phyloP scores from a whole-genome alignment of 2,888 invertebrate species.

The Lomographa bimaculata region DNA sequence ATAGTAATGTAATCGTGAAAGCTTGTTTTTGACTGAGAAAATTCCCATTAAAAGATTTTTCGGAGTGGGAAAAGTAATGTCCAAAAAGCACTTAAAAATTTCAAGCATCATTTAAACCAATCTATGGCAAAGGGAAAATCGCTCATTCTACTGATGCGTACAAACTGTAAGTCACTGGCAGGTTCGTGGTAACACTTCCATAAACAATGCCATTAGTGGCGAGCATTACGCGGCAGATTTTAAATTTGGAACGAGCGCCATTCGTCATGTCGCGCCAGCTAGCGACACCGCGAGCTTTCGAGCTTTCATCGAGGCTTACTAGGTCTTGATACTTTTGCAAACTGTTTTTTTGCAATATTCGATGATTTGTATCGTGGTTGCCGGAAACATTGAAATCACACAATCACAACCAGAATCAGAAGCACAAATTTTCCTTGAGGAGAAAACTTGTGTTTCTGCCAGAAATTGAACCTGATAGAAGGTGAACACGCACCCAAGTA shows the following conservation, averaged over 20 bases:
- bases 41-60: slow-evolving; percentile 3
- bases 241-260: slow-evolving; percentile 80
- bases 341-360: background rate
- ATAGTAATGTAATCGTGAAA: too few relatives aligned
- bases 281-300: slow-evolving; percentile 61
- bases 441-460: too few relatives aligned
- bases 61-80: background rate
- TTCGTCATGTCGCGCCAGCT: slow-evolving; percentile 79
- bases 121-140: slow-evolving; percentile 45
- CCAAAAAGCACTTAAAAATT: slow-evolving; percentile 53
- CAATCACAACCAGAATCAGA: too few relatives aligned
- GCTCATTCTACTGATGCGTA: slow-evolving; percentile 54
- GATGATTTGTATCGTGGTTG: background rate
- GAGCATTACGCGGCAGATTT: slow-evolving; percentile 80
- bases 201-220: slow-evolving; percentile 81
- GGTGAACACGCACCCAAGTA: too few relatives aligned
- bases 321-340: slow-evolving; percentile 53
- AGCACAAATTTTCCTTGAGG: too few relatives aligned
- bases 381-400: too few relatives aligned
- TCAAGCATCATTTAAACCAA: slow-evolving; percentile 60
- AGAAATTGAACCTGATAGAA: too few relatives aligned
- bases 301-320: slow-evolving; percentile 14
- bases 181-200: slow-evolving; percentile 64
- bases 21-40: too few relatives aligned
- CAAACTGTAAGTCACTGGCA: slow-evolving; percentile 74